Evolutionary conservation across 1,140 invertebrate genomes (phyloP).

Genomic region (Psilanteris sp.): DNA sequence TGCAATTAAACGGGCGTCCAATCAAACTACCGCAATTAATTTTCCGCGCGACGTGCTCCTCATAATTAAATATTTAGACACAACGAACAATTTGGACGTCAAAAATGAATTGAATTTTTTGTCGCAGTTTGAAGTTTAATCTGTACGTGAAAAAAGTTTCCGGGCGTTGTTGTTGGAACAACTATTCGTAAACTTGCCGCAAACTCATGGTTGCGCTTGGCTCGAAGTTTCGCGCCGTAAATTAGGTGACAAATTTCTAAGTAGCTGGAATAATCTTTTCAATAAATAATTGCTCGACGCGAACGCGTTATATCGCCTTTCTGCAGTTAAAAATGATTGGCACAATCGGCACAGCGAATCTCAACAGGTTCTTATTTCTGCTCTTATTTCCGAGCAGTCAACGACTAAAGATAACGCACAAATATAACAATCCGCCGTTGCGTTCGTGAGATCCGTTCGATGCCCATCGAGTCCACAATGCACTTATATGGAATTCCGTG

Average conservation of each 20-base stretch:
- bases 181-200: slow-evolving; percentile 43
- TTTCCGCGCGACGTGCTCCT: not conserved
- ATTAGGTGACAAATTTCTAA: slow-evolving; percentile 57
- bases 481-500: slow-evolving; percentile 26
- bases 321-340: too few species aligned
- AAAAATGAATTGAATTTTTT: slow-evolving; percentile 49
- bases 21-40: too few species aligned
- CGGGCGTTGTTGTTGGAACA: slow-evolving; percentile 46
- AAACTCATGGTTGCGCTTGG: slow-evolving; percentile 21
- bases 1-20: too few species aligned
- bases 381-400: slow-evolving; percentile 36
- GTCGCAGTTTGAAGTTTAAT: slow-evolving; percentile 28
- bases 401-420: slow-evolving; percentile 42
- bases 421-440: slow-evolving; percentile 41
- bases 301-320: slow-evolving; percentile 11
- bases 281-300: slow-evolving; percentile 42
- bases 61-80: slow-evolving; percentile 34
- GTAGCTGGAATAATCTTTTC: slow-evolving; percentile 55
- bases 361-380: slow-evolving; percentile 58
- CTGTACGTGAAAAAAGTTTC: slow-evolving; percentile 32
- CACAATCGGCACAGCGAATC: slow-evolving; percentile 31
- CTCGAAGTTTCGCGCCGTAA: slow-evolving; percentile 33
- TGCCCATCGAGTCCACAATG: slow-evolving; percentile 7
- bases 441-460: slow-evolving; percentile 29
- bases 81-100: slow-evolving; percentile 20